These are phyloP conservation scores for Polylopha cassiicola DNA, from an alignment of 2,888 invertebrate genomes.

Conservation along the genomic window DNA sequence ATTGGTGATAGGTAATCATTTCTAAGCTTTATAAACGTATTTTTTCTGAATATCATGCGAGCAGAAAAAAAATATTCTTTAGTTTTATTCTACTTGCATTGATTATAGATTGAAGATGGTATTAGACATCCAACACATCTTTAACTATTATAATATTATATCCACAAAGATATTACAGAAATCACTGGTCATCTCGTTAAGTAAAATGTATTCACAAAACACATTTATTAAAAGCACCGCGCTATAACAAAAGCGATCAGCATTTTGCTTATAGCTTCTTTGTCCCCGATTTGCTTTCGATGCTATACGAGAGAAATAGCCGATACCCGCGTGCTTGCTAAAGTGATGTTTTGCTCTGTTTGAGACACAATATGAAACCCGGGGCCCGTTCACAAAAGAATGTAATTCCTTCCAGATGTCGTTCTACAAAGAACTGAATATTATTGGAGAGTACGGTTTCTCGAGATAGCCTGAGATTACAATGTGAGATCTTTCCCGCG, in stretches of 20 bases:
- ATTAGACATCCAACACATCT: too few relatives aligned
- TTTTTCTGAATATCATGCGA: too few relatives aligned
- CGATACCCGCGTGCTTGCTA: conserved; percentile 35
- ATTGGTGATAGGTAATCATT: too few relatives aligned
- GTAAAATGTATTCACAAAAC: too few relatives aligned
- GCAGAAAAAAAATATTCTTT: too few relatives aligned
- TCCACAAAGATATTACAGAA: too few relatives aligned
- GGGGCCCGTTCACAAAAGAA: conserved; percentile 45
- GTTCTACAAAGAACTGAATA: conserved; percentile 50
- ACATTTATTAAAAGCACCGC: too few relatives aligned
- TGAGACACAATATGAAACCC: conserved; percentile 41
- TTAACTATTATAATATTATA: too few relatives aligned
- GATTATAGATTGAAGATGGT: too few relatives aligned
- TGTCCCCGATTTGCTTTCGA: conserved; percentile 8
- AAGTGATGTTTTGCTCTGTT: conserved; percentile 38
- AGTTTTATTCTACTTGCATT: too few relatives aligned
- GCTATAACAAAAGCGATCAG: not conserved
- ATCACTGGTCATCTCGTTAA: too few relatives aligned
- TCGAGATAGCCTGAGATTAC: conserved; percentile 33
- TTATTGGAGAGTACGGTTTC: conserved; percentile 35
- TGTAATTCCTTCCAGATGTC: conserved; percentile 57
- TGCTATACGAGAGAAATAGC: conserved; percentile 26
- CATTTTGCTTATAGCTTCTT: conserved; percentile 2
- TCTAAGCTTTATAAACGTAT: too few relatives aligned
- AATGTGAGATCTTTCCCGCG: conserved; percentile 29